phyloP scores from a whole-genome alignment of 2,888 invertebrate genomes.

The Caenorhabditis angaria region DNA sequence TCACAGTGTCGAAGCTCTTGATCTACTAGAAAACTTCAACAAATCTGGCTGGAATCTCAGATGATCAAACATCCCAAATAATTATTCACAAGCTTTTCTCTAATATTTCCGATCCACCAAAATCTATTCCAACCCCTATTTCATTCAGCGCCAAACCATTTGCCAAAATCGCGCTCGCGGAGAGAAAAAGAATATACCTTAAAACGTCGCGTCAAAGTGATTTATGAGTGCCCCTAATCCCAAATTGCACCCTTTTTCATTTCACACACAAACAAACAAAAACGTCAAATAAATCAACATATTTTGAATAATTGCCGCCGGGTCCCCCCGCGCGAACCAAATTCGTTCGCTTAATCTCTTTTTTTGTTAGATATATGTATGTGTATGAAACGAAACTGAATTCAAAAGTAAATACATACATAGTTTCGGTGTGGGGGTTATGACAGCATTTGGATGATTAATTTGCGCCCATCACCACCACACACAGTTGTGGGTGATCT shows the following conservation, averaged over 20 bases:
- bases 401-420: neutral
- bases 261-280: neutral
- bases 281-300: conserved; percentile 4
- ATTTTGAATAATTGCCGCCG: conserved; percentile 3
- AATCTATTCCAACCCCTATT: too few species aligned
- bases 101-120: too few species aligned
- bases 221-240: conserved; percentile 3
- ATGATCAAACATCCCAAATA: too few species aligned
- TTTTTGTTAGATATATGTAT: too few species aligned
- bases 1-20: too few species aligned
- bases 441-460: conserved; percentile 11
- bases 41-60: too few species aligned
- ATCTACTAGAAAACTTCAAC: too few species aligned
- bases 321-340: neutral
- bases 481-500: conserved; percentile 13
- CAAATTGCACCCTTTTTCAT: conserved; percentile 4
- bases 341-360: neutral
- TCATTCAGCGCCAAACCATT: too few species aligned
- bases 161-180: too few species aligned
- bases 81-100: too few species aligned
- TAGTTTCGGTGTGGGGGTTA: conserved; percentile 7
- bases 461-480: conserved; percentile 7
- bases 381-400: too few species aligned
- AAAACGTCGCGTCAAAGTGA: conserved; percentile 4
- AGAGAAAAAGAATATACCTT: conserved; percentile 4